phyloP scores from a whole-genome alignment of 2,113 vertebrate species.

The Anarhynchus alexandrinus region DNA sequence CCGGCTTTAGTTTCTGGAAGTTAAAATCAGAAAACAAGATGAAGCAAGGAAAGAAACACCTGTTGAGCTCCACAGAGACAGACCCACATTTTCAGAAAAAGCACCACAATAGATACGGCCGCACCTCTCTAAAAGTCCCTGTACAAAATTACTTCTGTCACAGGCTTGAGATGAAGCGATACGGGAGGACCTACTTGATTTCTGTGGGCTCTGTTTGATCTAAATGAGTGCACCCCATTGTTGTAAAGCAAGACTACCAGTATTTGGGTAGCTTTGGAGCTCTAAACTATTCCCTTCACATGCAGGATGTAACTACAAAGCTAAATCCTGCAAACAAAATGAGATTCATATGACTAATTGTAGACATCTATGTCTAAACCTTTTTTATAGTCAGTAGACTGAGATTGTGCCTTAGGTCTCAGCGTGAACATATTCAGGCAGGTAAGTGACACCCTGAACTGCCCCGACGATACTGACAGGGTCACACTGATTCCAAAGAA shows the following conservation, averaged over 20 bases:
- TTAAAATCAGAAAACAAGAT: neutral
- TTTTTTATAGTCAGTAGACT: neutral
- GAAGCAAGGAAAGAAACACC: neutral
- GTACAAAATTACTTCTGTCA: neutral
- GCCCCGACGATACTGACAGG: neutral
- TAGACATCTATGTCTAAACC: neutral
- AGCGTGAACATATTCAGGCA: neutral
- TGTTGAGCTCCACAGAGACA: neutral
- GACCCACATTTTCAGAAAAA: neutral
- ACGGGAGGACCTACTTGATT: neutral
- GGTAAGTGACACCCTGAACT: neutral
- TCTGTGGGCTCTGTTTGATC: neutral
- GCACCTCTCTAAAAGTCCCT: neutral
- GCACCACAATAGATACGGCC: neutral
- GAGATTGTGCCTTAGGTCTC: neutral
- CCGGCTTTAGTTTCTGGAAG: conserved; percentile 83
- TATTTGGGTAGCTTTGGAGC: neutral
- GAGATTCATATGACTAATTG: rapidly evolving
- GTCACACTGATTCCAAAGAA: neutral
- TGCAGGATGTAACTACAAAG: neutral
- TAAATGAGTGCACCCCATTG: neutral
- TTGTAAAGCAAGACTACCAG: neutral
- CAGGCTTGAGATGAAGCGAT: neutral
- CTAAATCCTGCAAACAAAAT: neutral
- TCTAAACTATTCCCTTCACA: neutral